Evolutionary conservation across 1,140 invertebrate species (phyloP).

Genomic region (Drosophila elegans): DNA sequence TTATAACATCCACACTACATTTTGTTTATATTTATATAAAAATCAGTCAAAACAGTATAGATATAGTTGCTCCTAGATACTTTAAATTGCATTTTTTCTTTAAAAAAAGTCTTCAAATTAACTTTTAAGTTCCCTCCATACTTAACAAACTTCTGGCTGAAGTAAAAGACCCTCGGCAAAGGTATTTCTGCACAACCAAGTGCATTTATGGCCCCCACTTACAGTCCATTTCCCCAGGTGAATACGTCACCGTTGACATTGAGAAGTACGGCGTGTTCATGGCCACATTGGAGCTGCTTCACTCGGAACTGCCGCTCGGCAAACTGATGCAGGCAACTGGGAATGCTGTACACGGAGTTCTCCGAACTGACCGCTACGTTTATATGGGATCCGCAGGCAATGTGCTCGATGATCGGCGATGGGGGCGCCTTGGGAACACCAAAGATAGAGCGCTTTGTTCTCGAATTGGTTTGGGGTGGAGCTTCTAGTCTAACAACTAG

Average conservation of each 20-base stretch:
- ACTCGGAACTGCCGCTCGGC: constrained; percentile 85
- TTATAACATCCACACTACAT: too few relatives aligned
- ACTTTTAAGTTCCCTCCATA: neutral
- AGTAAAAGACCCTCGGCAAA: neutral
- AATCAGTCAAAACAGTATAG: too few relatives aligned
- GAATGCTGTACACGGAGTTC: constrained; percentile 87
- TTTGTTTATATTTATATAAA: too few relatives aligned
- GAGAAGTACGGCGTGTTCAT: constrained; percentile 91
- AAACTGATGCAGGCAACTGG: constrained; percentile 86
- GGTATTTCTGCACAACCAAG: neutral
- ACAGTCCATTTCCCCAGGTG: constrained; percentile 93
- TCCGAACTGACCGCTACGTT: constrained; percentile 85
- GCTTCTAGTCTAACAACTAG: constrained; percentile 52
- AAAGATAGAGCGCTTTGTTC: constrained; percentile 64
- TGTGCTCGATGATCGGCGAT: constrained; percentile 68
- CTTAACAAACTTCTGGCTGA: neutral
- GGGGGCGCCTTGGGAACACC: constrained; percentile 37
- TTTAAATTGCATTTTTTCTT: too few relatives aligned
- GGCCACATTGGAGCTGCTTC: constrained; percentile 89
- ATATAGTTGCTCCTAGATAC: too few relatives aligned
- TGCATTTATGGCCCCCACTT: constrained; percentile 65
- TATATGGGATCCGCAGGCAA: constrained; percentile 85
- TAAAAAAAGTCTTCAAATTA: too few relatives aligned
- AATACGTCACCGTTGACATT: constrained; percentile 90
- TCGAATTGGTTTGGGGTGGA: constrained; percentile 12